Percentiles rank a stretch among this genome's conserved stretches.
phyloP scores from a whole-genome alignment of 92 coral and sea anemone species.

The Zoanthus sociatus region DNA sequence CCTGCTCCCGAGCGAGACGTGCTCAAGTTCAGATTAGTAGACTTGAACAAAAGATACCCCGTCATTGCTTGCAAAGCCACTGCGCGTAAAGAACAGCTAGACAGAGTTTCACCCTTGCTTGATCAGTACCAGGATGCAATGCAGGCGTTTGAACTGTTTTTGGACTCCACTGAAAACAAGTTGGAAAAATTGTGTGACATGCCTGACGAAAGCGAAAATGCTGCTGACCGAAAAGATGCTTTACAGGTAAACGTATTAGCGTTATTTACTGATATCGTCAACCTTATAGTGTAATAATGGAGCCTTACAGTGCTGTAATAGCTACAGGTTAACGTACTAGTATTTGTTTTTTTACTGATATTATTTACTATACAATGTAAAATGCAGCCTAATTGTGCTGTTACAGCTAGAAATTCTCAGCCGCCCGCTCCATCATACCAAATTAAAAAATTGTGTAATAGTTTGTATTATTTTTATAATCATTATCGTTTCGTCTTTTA shows the following conservation, averaged over 20 bases:
- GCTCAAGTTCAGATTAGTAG: slow-evolving; percentile 81
- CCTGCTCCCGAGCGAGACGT: slow-evolving; percentile 91
- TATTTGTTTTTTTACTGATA: neutral
- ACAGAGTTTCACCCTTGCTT: slow-evolving; percentile 81
- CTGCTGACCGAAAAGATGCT: slow-evolving; percentile 72
- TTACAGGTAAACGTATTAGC: slow-evolving; percentile 69
- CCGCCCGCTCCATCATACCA: too few species aligned
- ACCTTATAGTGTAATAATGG: too few species aligned
- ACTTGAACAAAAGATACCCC: slow-evolving; percentile 77
- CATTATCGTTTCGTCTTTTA: neutral
- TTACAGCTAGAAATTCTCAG: neutral
- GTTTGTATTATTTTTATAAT: too few species aligned
- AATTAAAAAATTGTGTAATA: too few species aligned
- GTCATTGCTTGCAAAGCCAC: slow-evolving; percentile 77
- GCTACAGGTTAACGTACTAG: neutral
- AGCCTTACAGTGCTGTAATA: neutral
- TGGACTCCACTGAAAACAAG: slow-evolving; percentile 85
- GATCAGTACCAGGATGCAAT: slow-evolving; percentile 85
- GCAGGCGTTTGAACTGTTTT: slow-evolving; percentile 77
- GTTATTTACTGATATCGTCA: neutral
- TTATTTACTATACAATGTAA: too few species aligned
- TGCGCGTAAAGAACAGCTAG: slow-evolving; percentile 79
- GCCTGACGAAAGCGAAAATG: slow-evolving; percentile 74
- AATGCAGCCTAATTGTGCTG: neutral
- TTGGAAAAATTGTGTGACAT: slow-evolving; percentile 71